Percentiles rank a stretch among this genome's conserved stretches.
phyloP scores from a whole-genome alignment of 2,797 vertebrate species.

The Vultur gryphus region DNA sequence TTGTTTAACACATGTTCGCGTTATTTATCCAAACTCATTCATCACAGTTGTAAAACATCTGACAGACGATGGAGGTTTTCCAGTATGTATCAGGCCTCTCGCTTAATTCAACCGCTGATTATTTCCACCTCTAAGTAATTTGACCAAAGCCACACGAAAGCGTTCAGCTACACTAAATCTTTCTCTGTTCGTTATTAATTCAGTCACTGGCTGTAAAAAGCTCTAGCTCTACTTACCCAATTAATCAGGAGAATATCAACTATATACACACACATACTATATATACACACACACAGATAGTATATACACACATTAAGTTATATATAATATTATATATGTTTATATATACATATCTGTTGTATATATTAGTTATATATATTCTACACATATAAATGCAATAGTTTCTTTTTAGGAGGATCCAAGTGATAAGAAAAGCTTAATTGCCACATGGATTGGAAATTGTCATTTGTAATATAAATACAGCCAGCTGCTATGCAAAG shows the following conservation, averaged over 20 bases:
- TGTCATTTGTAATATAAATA: not conserved
- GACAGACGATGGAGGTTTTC: constrained; percentile 18
- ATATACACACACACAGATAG: not conserved
- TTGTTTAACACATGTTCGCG: constrained; percentile 1
- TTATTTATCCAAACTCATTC: constrained; percentile 59
- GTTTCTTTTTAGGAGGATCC: not conserved
- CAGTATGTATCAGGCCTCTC: not conserved
- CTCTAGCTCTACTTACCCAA: not conserved
- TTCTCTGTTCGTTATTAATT: not conserved
- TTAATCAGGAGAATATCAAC: not conserved
- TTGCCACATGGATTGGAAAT: not conserved
- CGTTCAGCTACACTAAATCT: not conserved
- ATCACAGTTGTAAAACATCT: constrained; percentile 50
- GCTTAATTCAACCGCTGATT: not conserved
- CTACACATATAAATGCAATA: not conserved
- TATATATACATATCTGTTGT: not conserved
- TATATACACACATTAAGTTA: not conserved
- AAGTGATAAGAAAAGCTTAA: not conserved
- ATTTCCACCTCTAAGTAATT: constrained; percentile 40
- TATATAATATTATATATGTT: not conserved
- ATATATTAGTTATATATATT: not conserved
- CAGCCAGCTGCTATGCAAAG: not conserved
- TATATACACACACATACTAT: not conserved
- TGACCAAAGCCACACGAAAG: constrained; percentile 26
- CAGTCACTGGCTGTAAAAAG: not conserved